Conservation (phyloP, 2,797 vertebrate species). For the Helarctos malayanus region DNA sequence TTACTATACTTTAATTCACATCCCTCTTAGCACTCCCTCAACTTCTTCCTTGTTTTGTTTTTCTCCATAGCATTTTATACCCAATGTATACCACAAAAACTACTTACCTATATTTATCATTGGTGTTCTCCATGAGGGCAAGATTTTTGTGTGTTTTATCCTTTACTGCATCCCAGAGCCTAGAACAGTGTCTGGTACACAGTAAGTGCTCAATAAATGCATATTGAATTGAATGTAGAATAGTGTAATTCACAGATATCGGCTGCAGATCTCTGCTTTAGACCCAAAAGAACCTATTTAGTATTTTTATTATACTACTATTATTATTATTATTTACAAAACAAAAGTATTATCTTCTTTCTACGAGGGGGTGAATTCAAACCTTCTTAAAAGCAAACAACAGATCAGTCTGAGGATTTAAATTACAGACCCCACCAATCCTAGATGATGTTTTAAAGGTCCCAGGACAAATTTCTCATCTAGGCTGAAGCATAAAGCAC, state of each 20-base stretch:
- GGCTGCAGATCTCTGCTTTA: not conserved
- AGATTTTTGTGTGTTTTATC: not conserved
- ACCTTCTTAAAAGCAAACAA: not conserved
- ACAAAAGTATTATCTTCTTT: not conserved
- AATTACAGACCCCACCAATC: not conserved
- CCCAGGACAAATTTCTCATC: not conserved
- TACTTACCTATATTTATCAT: not conserved
- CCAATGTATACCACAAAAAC: not conserved
- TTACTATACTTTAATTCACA: not conserved
- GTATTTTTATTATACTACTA: not conserved
- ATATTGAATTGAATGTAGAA: not conserved
- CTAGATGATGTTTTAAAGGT: not conserved
- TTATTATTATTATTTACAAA: not conserved
- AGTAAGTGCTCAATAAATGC: not conserved
- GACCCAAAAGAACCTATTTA: not conserved
- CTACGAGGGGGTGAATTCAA: not conserved
- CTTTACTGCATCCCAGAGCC: not conserved
- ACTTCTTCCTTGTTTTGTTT: not conserved
- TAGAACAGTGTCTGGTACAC: not conserved
- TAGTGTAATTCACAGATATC: not conserved
- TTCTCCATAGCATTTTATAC: not conserved
- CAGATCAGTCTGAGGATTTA: not conserved
- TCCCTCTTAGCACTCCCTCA: no score
- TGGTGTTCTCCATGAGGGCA: not conserved
- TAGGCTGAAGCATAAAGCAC: not conserved